phyloP scores from a whole-genome alignment of 2,888 invertebrate genomes.

The Leptinotarsa peninsularis region DNA sequence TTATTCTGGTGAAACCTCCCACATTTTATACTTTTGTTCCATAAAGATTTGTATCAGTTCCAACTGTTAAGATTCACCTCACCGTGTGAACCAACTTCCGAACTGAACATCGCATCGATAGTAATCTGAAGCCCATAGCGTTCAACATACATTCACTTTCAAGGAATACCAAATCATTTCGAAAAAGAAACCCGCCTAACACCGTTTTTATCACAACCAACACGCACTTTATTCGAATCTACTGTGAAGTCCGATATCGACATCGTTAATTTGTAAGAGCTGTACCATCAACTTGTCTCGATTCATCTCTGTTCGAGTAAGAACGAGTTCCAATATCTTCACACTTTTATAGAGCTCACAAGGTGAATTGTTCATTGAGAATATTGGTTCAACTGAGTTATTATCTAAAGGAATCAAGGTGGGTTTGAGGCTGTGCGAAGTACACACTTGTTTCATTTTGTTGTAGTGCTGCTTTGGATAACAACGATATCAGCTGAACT shows the following conservation, averaged over 20 bases:
- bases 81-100: not conserved
- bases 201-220: constrained; percentile 4
- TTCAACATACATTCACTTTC: not conserved
- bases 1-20: too few relatives aligned
- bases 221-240: not conserved
- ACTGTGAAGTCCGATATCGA: not conserved
- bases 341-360: not conserved
- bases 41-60: too few relatives aligned
- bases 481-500: not conserved
- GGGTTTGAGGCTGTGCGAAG: not conserved
- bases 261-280: constrained; percentile 10
- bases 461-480: not conserved
- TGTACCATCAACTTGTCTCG: constrained; percentile 2
- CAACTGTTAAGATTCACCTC: too few relatives aligned
- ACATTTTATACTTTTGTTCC: too few relatives aligned
- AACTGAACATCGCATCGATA: not conserved
- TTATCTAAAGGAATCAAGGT: not conserved
- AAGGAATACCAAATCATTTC: not conserved
- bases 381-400: constrained; percentile 1
- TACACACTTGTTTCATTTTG: not conserved
- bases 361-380: not conserved
- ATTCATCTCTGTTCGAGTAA: not conserved
- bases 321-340: constrained; percentile 13
- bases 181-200: not conserved
- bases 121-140: not conserved